A percentile compares a stretch with the other conserved stretches of the same genome.
These are phyloP conservation scores for Cepaea hortensis DNA, from an alignment of 2,888 invertebrate species.

Conservation along the genomic window DNA sequence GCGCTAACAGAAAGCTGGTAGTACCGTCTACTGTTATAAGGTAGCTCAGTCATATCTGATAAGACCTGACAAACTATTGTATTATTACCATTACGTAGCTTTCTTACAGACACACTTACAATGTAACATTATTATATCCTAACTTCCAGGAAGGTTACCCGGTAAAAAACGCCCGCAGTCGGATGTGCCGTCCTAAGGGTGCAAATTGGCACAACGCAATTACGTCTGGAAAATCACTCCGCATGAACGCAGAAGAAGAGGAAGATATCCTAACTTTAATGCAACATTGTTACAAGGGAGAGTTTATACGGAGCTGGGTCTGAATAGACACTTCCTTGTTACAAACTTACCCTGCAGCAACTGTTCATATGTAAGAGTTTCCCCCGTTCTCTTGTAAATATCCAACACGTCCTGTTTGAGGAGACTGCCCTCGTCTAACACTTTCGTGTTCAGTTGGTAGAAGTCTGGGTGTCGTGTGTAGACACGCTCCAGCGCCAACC, in stretches of 20 bases:
- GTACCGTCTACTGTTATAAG: too few relatives aligned
- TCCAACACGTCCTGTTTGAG: constrained; percentile 67
- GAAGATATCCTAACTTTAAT: neutral
- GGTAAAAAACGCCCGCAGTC: too few relatives aligned
- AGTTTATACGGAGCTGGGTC: too few relatives aligned
- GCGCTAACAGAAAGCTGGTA: too few relatives aligned
- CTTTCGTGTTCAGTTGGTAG: constrained; percentile 63
- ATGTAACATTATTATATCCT: neutral
- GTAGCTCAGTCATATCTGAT: too few relatives aligned
- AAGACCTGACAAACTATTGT: neutral
- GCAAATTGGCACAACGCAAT: too few relatives aligned
- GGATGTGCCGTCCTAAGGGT: too few relatives aligned
- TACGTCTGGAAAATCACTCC: too few relatives aligned
- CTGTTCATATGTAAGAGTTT: constrained; percentile 69
- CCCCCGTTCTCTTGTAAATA: constrained; percentile 65
- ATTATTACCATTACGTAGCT: neutral
- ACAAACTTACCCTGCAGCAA: constrained; percentile 64
- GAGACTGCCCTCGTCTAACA: constrained; percentile 65
- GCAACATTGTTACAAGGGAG: neutral
- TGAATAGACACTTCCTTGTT: too few relatives aligned
- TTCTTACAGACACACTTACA: neutral
- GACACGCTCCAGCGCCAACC: constrained; percentile 61
- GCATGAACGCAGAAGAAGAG: neutral
- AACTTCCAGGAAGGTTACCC: neutral
- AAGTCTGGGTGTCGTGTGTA: constrained; percentile 65